Evolutionary conservation across 2,888 invertebrate species (phyloP), one percentile per base, ranked within the genome.

Genomic region (Formica aserva): DNA sequence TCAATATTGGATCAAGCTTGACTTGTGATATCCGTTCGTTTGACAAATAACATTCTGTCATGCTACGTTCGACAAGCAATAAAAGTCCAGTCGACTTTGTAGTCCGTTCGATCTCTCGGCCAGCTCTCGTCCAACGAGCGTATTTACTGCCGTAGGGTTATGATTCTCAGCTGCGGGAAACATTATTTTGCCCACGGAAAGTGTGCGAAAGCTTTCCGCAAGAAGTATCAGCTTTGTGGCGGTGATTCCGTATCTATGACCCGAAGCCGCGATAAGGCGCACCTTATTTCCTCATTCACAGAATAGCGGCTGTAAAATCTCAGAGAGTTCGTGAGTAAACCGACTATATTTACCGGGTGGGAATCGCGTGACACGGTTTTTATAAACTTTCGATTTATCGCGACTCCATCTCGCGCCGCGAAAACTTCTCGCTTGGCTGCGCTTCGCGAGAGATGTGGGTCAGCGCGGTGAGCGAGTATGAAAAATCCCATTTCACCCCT

Each of bases 361-460:
- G 15, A 35, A 48, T 87, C 62, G 76, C 78, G 78, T 67, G 77
- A 80, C 85, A 45, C 26, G 75, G 83, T 85, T 87, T 85, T 83
- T 83, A 35, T 72, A 26, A 85, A 66, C 74, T 87, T 72, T 60
- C 78, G 35, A 72, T 72, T 80, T 80, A 80, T 80, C 60, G 72
- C 78, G 78, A 0, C 77, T 57, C 26, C 15, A 77, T 77, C 75
- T 65, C 69, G 41, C 67, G 67, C 29, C 67, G 41, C 55, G 67
- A 67, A 57, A 77, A 67, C 29, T 57, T 67, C 0, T 41, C 77
- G 57, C 69, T 69, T 22, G 13, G 69, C 13, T 9, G 29, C 66
- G 52, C 55, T 29, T n/a, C 18, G 67, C 22, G 71, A n/a, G 22
- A 77, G 57, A 80, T 80, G 45, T 80, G 72, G 78, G 78, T 80